These are phyloP conservation scores for Sparus aurata DNA, from an alignment of 2,797 vertebrate species.

Conservation along the genomic window DNA sequence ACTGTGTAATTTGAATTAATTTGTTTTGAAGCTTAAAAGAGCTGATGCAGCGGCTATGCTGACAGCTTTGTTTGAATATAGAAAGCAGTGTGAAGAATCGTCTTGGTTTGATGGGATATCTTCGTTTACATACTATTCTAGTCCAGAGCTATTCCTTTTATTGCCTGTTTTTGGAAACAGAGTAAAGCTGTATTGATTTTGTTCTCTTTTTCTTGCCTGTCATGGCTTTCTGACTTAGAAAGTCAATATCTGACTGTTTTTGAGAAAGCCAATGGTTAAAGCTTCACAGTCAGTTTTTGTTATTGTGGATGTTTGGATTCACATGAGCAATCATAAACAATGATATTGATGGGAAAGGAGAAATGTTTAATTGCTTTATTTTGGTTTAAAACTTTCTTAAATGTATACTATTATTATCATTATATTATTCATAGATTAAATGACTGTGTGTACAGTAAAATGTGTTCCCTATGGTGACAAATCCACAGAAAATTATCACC, in stretches of 20 bases:
- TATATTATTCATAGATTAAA: not conserved
- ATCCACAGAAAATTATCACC: not conserved
- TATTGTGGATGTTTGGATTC: conserved; percentile 11
- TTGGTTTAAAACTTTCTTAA: not conserved
- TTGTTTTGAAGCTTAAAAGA: conserved; percentile 20
- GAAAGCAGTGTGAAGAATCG: not conserved
- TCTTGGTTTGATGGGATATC: not conserved
- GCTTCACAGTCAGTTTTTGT: conserved; percentile 31
- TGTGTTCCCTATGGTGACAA: not conserved
- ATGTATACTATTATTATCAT: not conserved
- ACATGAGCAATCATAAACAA: not conserved
- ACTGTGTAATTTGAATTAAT: conserved; percentile 42
- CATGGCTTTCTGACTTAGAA: conserved; percentile 35
- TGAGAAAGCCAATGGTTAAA: conserved; percentile 11
- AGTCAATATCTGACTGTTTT: conserved; percentile 31
- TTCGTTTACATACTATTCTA: conserved; percentile 5
- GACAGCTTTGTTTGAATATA: conserved; percentile 23
- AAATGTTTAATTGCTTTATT: not conserved
- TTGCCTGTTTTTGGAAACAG: conserved; percentile 13
- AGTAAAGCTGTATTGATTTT: conserved; percentile 42
- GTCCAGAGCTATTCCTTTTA: not conserved
- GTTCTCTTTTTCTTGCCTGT: conserved; percentile 31
- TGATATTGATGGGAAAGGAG: not conserved
- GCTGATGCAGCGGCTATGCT: not conserved
- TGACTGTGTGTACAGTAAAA: not conserved